Evolutionary conservation across 64 coral and sea anemone genomes (phyloP), one percentile per base, ranked within the genome.

Genomic region (Pocillopora verrucosa): DNA sequence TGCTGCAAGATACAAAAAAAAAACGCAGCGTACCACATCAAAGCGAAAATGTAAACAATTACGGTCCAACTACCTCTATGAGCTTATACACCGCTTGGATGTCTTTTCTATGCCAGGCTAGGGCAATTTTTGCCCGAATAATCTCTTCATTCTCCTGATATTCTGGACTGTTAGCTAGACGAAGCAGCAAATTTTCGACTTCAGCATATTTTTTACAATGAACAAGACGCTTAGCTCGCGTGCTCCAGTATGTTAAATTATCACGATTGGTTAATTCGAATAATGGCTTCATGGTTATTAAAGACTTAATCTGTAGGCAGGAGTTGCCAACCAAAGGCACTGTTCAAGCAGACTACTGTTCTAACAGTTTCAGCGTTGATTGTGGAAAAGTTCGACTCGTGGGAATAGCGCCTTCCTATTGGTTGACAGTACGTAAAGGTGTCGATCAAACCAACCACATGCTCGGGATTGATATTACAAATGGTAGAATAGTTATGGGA

Each of bases 91-190:
- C 80, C 37, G 60, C 67, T 38, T 68, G 34, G 17, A 83, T 34
- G 35, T 83, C 80, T 83, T n/a, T 83, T 51, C 65, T 83, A 62
- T 83, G 35, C 80, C 80, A 83, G 30, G 80, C 80, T 9, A 83
- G 34, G 22, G 80, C 17, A 67, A 83, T 83, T 37, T 68, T 83
- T 20, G 80, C 61, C 9, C 80, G 30, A 51, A 17, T 83, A 15
- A 83, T 83, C 10, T 83, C 61, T 68, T 83, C 80, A 19, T 83
- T 83, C 16, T 68, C 62, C 34, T 68, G 63, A 13, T 67, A 83
- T 67, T 65, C 80, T 41, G 14, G 60, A 41, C 61, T 67, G 36
- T 67, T 65, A 4, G 60, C 62, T 22, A 83, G 80, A 62, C 61
- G 36, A 16, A 22, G 0, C 10, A 45, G 16, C 36, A 83, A 41